Evolutionary conservation across 2,113 vertebrate genomes (phyloP), one percentile per base, ranked within the genome.

Genomic region (Lamprotornis superbus): DNA sequence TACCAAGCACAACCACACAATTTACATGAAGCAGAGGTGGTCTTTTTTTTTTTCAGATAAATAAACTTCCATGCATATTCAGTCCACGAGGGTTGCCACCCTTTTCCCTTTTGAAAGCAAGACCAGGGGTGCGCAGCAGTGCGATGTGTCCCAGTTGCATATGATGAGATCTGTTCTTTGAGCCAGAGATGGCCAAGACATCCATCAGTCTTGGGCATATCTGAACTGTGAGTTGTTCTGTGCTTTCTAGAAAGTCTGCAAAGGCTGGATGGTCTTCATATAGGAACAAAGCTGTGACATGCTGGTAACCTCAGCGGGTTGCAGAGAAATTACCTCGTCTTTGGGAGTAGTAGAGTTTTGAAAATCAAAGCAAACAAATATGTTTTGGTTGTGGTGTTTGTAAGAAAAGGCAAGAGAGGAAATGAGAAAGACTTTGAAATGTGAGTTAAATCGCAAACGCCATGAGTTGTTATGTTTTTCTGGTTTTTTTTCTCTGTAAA

Each of bases 351-450:
- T 46, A 63, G 55, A 37, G 46, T 73, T 95, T 61, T 85, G 61
- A 90, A 87, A 97, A 95, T 94, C 92, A 89, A 90, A 95, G 92
- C 73, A 49, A 82, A 92, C 44, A 83, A 84, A 31, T 79, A 57
- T 94, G 68, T 87, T 94, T 88, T 95, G 89, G 49, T 94, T 94
- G 83, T 24, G 52, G 76, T 83, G 76, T 89, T 96, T 87, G 68
- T 92, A 87, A 81, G 76, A 93, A 90, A 89, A 90, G 40, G 47
- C 3, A 6, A 63, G 83, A 60, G 60, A 95, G 93, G 95, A 97
- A 96, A 89, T 92, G 73, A 92, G 88, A 92, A 88, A 71, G 47
- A 12, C 89, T 96, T 95, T 96, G 90, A 95, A 90, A 90, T 68
- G n/a, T 53, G 86, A 92, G 60, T 86, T 95, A 87, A 93, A 89